These are phyloP conservation scores for Epizoanthus stellaris DNA, from an alignment of 92 coral and sea anemone species.

Conservation along the genomic window DNA sequence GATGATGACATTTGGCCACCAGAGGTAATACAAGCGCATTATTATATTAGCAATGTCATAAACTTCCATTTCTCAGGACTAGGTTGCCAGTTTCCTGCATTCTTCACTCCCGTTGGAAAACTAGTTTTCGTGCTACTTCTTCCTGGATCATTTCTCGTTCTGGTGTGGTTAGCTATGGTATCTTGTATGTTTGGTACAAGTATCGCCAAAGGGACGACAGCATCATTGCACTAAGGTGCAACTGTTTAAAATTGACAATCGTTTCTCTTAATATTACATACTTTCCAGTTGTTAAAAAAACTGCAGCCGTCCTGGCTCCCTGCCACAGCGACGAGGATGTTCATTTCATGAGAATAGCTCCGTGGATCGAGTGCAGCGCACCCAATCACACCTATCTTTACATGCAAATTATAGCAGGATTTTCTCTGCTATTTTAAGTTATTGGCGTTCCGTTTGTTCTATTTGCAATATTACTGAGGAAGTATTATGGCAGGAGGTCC, in stretches of 20 bases:
- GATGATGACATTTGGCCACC: slow-evolving; percentile 71
- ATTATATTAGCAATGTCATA: slow-evolving; percentile 68
- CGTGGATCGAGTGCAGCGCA: slow-evolving; percentile 57
- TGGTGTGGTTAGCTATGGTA: neutral
- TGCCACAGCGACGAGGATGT: slow-evolving; percentile 43
- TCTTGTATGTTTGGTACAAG: neutral
- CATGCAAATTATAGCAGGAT: slow-evolving; percentile 53
- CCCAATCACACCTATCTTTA: slow-evolving; percentile 40
- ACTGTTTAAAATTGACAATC: slow-evolving; percentile 52
- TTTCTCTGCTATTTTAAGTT: slow-evolving; percentile 59
- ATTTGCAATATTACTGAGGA: slow-evolving; percentile 46
- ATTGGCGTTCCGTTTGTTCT: slow-evolving; percentile 59
- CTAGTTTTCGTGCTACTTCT: slow-evolving; percentile 56
- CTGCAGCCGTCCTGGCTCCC: slow-evolving; percentile 53
- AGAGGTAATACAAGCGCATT: slow-evolving; percentile 60
- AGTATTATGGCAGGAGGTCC: slow-evolving; percentile 4
- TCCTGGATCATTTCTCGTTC: slow-evolving; percentile 42
- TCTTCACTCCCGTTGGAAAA: slow-evolving; percentile 76
- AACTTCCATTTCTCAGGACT: slow-evolving; percentile 76
- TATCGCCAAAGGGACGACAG: neutral
- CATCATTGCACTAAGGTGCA: slow-evolving; percentile 2
- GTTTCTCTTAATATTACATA: slow-evolving; percentile 50
- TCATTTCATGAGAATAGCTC: slow-evolving; percentile 53
- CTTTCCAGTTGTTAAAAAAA: slow-evolving; percentile 64
- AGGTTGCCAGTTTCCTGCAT: slow-evolving; percentile 72